These are phyloP conservation scores for Amphipoea lucens DNA, from an alignment of 2,888 invertebrate species.

Conservation along the genomic window DNA sequence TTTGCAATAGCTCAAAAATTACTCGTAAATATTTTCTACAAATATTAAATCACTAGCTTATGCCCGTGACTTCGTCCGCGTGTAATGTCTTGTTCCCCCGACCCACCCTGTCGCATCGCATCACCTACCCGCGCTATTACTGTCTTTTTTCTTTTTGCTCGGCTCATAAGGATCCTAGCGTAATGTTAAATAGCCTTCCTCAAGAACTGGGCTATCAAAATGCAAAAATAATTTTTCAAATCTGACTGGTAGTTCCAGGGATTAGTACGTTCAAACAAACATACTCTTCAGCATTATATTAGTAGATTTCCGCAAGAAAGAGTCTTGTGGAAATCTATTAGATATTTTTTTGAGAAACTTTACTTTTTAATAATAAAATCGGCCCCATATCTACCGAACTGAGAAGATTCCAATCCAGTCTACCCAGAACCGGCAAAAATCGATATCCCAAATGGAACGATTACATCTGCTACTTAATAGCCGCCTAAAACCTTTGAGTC, in stretches of 20 bases:
- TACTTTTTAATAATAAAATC: neutral
- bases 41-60: neutral
- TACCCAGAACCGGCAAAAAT: slow-evolving; percentile 10
- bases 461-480: slow-evolving; percentile 31
- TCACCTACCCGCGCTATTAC: too few species aligned
- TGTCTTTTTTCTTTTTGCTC: too few species aligned
- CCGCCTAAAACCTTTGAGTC: slow-evolving; percentile 24
- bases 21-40: neutral
- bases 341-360: neutral
- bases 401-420: slow-evolving; percentile 7
- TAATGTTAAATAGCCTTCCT: too few species aligned
- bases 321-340: neutral
- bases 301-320: neutral
- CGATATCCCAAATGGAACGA: slow-evolving; percentile 9
- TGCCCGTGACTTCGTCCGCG: too few species aligned
- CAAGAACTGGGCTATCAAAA: too few species aligned
- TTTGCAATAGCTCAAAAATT: neutral
- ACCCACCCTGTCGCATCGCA: too few species aligned
- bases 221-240: too few species aligned
- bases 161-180: too few species aligned
- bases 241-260: too few species aligned
- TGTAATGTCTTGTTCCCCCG: too few species aligned
- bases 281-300: too few species aligned
- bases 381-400: neutral
- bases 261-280: too few species aligned